Conservation (phyloP, 2,797 vertebrate genomes). For the Etheostoma perlongum region DNA sequence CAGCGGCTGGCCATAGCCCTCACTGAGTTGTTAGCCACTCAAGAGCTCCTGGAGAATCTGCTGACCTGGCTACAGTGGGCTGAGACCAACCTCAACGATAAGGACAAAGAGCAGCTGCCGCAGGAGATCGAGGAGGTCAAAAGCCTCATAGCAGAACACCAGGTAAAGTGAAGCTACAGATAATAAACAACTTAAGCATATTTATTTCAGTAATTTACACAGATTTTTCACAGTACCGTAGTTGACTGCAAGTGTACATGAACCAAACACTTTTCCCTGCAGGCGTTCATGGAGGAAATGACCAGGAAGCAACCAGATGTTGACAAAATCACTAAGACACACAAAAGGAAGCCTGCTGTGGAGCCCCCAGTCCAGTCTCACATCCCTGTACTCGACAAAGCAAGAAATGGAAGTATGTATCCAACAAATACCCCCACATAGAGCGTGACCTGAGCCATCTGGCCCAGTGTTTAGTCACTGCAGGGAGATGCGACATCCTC, state of each 20-base stretch:
- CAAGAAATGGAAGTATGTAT: slow-evolving; percentile 92
- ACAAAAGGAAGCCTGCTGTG: slow-evolving; percentile 92
- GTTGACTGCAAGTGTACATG: background rate
- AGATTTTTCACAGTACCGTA: background rate
- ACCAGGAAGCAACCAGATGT: slow-evolving; percentile 99
- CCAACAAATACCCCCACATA: slow-evolving; percentile 29
- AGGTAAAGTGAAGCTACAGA: slow-evolving; percentile 81
- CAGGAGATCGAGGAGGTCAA: slow-evolving; percentile 97
- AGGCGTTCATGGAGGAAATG: slow-evolving; percentile 99
- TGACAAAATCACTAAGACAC: slow-evolving; percentile 98
- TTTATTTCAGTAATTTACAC: background rate
- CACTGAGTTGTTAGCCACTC: slow-evolving; percentile 90
- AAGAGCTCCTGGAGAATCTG: slow-evolving; percentile 93
- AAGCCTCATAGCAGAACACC: slow-evolving; percentile 94
- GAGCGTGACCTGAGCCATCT: slow-evolving; percentile 72
- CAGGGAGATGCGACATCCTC: slow-evolving; percentile 65
- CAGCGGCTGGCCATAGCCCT: slow-evolving; percentile 91
- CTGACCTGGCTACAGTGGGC: slow-evolving; percentile 97
- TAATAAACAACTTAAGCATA: fast-evolving
- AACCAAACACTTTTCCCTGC: slow-evolving; percentile 47
- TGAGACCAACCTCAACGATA: slow-evolving; percentile 92
- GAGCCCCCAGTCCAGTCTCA: slow-evolving; percentile 96
- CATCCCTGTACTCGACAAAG: slow-evolving; percentile 95
- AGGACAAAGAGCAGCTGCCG: slow-evolving; percentile 93
- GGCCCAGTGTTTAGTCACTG: slow-evolving; percentile 64